phyloP scores from a whole-genome alignment of 2,797 vertebrate genomes.

The Enteromius anoplus region DNA sequence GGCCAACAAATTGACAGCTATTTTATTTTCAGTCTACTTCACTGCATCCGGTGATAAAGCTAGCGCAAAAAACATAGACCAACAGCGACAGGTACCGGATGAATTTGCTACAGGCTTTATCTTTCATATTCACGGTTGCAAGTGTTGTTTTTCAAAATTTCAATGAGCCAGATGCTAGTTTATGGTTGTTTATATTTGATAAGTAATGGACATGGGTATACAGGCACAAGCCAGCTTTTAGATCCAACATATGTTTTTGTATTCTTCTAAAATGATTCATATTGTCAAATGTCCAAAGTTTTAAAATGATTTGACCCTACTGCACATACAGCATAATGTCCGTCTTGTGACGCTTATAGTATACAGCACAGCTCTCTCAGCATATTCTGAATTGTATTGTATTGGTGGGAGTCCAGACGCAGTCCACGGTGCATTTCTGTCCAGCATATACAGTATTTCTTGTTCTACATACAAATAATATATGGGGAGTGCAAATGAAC shows the following conservation, averaged over 20 bases:
- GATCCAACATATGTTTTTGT: background rate
- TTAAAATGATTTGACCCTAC: conserved; percentile 2
- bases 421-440: conserved; percentile 21
- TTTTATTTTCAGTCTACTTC: conserved; percentile 24
- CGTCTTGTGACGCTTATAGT: background rate
- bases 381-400: conserved; percentile 26
- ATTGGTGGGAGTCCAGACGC: conserved; percentile 13
- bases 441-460: conserved; percentile 23
- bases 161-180: background rate
- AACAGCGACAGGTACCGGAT: background rate
- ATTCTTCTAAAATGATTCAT: background rate
- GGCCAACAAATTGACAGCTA: conserved; percentile 9
- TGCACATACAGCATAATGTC: background rate
- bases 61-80: background rate
- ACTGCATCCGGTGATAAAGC: conserved; percentile 13
- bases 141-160: background rate
- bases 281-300: background rate
- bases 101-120: background rate
- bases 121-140: background rate
- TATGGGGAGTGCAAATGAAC: conserved; percentile 10
- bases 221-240: background rate
- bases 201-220: background rate
- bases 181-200: conserved; percentile 15
- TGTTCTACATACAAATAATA: conserved; percentile 30
- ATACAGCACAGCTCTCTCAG: conserved; percentile 16